These are phyloP conservation scores for Ptilorrhoa leucosticta DNA, from an alignment of 2,113 vertebrate genomes.

Conservation along the genomic window DNA sequence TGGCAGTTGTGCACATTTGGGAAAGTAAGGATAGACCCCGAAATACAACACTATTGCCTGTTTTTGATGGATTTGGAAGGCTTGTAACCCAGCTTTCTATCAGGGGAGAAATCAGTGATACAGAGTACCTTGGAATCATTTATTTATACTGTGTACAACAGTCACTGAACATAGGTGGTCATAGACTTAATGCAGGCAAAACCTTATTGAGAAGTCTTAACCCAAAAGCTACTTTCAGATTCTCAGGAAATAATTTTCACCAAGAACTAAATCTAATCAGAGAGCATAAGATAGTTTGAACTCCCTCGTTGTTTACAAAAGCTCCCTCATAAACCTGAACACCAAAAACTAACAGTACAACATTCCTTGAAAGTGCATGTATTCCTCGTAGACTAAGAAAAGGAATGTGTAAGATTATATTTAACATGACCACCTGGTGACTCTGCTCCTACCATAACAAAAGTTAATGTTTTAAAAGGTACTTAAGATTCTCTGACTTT, in stretches of 20 bases:
- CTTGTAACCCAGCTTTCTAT: background rate
- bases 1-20: slow-evolving; percentile 10
- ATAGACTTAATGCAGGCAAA: background rate
- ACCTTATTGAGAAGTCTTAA: background rate
- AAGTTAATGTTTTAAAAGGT: slow-evolving; percentile 38
- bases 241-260: slow-evolving; percentile 22
- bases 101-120: background rate
- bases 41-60: background rate
- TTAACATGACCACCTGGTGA: slow-evolving; percentile 33
- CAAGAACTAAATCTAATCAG: background rate
- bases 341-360: slow-evolving; percentile 16
- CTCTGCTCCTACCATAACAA: background rate
- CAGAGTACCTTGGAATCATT: background rate
- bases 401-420: slow-evolving; percentile 44
- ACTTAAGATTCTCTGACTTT: background rate
- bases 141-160: background rate
- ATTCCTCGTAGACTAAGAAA: slow-evolving; percentile 4
- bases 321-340: background rate
- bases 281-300: background rate
- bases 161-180: background rate
- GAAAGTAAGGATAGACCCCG: background rate
- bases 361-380: slow-evolving; percentile 42
- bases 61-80: background rate
- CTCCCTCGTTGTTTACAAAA: background rate
- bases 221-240: background rate